Base-by-base conservation (phyloP, 2,797 vertebrate genomes). In the Catharus ustulatus region DNA sequence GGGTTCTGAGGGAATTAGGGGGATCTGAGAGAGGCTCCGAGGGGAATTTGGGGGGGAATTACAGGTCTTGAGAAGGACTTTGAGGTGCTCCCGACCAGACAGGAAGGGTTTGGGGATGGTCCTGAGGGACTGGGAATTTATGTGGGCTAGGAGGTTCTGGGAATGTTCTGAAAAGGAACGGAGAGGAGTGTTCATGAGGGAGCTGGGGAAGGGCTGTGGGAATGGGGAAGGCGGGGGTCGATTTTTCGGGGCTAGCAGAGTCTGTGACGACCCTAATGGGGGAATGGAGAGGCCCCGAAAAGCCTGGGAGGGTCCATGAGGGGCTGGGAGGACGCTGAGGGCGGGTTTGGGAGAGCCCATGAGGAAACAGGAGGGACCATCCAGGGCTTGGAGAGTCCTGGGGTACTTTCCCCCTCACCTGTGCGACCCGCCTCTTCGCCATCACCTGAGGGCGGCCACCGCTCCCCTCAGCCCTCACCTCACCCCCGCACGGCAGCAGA, bases 281-380 rank as follows among this genome's bases (percentile, higher is more conserved):
- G 4, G 26, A 74, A 57, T 1, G 14, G 5, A 57, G 26, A 15
- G 6, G 9, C 5, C 9, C 2, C 26, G 26, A 36, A 27, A 18
- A 57, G 18, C 12, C 12, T 4, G 8, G n/a, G 29, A 27, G 7
- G 19, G 6, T 15, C 14, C n/a, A 15, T 6, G 63, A 76, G 10
- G 19, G 26, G 27, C 18, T 19, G 4, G 3, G 24, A 26, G 4
- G 13, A 29, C 29, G 16, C 42, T 14, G 51, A 66, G 17, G 21
- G 43, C 3, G 11, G 6, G 14, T 66, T n/a, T 13, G 26, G 16
- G 9, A 49, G 16, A 4, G 3, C 5, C 29, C 34, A 23, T 5
- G 7, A 36, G 38, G 36, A 57, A 49, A 36, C 1, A 1, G 1
- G 3, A 1, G 3, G 13, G 4, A 5, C 6, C 2, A 5, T 10